Percentiles rank a stretch among this genome's conserved stretches.
Evolutionary conservation across 2,113 vertebrate genomes (phyloP).

Genomic region (Sigmodon hispidus): DNA sequence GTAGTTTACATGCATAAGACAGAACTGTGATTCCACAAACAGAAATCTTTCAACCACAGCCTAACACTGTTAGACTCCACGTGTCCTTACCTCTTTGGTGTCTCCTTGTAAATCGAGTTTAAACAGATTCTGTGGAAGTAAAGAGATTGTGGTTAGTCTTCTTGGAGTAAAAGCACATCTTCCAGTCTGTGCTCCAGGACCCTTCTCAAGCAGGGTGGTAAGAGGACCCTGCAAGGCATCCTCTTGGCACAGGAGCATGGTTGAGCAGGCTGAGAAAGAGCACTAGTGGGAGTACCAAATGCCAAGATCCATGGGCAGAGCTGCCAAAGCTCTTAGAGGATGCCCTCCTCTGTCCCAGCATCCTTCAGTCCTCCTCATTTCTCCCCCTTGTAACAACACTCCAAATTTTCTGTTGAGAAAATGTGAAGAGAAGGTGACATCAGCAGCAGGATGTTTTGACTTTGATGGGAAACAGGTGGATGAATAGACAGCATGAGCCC

Average conservation of each 20-base stretch:
- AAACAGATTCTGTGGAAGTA: conserved; percentile 62
- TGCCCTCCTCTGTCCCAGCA: accelerated
- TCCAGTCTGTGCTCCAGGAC: accelerated
- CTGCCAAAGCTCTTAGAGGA: neutral
- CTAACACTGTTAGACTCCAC: neutral
- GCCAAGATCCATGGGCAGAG: no score
- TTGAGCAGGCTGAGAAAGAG: accelerated
- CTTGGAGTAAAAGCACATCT: neutral
- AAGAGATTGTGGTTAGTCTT: neutral
- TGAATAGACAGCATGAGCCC: neutral
- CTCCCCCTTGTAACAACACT: neutral
- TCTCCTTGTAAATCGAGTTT: neutral
- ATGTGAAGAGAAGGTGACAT: neutral
- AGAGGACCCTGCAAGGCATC: accelerated
- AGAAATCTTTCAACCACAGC: neutral
- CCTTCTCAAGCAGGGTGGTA: neutral
- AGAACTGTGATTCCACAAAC: no score
- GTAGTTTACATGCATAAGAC: neutral
- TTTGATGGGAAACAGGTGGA: neutral
- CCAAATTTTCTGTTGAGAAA: neutral
- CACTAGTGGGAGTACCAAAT: no score
- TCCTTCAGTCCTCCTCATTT: neutral
- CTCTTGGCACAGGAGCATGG: accelerated
- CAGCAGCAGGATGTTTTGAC: neutral
- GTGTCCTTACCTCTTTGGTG: conserved; percentile 62